Percentiles rank a stretch among this genome's conserved stretches.
Evolutionary conservation across 2,113 vertebrate species (phyloP).

Genomic region (Hepsetus odoe): DNA sequence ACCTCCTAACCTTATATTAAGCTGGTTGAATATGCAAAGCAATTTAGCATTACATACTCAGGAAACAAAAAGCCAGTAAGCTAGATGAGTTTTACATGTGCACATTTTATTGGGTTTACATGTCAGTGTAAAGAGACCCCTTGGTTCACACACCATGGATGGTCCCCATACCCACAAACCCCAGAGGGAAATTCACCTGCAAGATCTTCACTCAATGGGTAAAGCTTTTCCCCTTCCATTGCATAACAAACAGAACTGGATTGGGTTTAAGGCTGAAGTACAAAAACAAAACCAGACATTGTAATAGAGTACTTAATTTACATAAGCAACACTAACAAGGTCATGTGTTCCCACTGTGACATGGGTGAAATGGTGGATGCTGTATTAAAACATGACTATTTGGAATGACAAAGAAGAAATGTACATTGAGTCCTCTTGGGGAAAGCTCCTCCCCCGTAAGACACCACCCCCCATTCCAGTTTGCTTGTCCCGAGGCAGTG

Average conservation of each 20-base stretch:
- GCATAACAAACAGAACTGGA: constrained; percentile 75
- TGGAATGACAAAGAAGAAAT: constrained; percentile 58
- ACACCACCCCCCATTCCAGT: constrained; percentile 73
- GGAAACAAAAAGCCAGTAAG: background rate
- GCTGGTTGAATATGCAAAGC: too few relatives aligned
- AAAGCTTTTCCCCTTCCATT: constrained; percentile 73
- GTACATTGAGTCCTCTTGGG: constrained; percentile 55
- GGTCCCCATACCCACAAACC: constrained; percentile 41
- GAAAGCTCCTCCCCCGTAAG: constrained; percentile 48
- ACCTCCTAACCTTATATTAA: too few relatives aligned
- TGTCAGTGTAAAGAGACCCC: constrained; percentile 60
- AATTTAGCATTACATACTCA: too few relatives aligned
- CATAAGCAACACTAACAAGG: constrained; percentile 82
- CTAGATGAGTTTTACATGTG: constrained; percentile 53
- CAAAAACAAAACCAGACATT: constrained; percentile 81
- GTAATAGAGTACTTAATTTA: constrained; percentile 92
- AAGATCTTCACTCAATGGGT: constrained; percentile 66
- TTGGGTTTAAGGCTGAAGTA: constrained; percentile 93
- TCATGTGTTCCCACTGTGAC: constrained; percentile 45
- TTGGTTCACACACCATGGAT: constrained; percentile 44
- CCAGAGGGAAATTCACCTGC: constrained; percentile 35
- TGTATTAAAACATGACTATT: constrained; percentile 38
- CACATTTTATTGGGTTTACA: constrained; percentile 58
- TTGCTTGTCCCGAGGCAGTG: constrained; percentile 92
- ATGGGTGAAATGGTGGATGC: constrained; percentile 30